Evolutionary conservation across 1,140 invertebrate genomes (phyloP).

Genomic region (Cydia fagiglandana): DNA sequence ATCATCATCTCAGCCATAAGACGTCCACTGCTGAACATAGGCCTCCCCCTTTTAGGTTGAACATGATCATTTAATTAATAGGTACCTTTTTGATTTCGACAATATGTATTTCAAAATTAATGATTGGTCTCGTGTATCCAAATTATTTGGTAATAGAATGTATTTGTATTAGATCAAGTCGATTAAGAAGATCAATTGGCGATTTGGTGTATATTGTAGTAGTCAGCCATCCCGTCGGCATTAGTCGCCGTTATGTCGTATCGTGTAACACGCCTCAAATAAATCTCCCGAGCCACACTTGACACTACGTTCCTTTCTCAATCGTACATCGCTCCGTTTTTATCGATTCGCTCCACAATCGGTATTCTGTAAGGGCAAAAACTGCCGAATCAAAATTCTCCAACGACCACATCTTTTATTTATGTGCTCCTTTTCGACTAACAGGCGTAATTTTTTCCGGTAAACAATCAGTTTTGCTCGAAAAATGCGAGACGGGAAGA

Average conservation of each 20-base stretch:
- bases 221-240: too few species aligned
- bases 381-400: conserved; percentile 76
- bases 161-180: too few species aligned
- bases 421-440: conserved; percentile 70
- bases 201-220: too few species aligned
- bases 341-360: conserved; percentile 54
- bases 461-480: conserved; percentile 78
- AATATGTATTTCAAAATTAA: too few species aligned
- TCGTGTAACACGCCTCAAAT: conserved; percentile 51
- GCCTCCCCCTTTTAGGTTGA: too few species aligned
- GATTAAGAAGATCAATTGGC: too few species aligned
- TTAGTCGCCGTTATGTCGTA: neutral
- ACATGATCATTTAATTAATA: too few species aligned
- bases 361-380: conserved; percentile 60
- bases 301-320: conserved; percentile 71
- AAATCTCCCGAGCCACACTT: conserved; percentile 57
- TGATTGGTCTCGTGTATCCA: too few species aligned
- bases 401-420: conserved; percentile 73
- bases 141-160: too few species aligned
- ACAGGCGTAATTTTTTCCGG: conserved; percentile 78
- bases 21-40: too few species aligned
- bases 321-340: conserved; percentile 69
- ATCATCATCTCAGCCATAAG: too few species aligned
- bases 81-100: too few species aligned
- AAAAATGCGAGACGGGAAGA: conserved; percentile 75